Percentiles rank a stretch among this genome's conserved stretches.
Conservation (phyloP, 2,113 vertebrate species). For the Fregetta grallaria region DNA sequence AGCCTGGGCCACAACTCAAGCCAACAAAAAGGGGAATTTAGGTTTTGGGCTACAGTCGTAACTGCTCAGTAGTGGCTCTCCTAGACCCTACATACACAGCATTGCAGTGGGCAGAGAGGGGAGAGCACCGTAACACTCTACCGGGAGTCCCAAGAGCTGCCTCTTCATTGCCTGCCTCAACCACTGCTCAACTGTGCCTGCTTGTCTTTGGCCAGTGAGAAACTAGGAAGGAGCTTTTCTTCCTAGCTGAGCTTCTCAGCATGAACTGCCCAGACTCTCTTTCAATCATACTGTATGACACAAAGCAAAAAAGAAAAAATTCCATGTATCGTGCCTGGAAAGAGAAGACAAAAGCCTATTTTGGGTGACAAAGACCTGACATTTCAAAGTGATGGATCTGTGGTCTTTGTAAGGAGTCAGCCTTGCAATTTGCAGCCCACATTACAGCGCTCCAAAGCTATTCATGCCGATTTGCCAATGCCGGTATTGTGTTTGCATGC, state of each 20-base stretch:
- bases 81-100: not conserved
- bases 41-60: not conserved
- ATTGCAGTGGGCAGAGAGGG: not conserved
- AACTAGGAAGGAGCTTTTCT: not conserved
- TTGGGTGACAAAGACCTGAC: conserved; percentile 20
- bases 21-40: not conserved
- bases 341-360: conserved; percentile 44
- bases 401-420: conserved; percentile 34
- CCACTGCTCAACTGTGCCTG: not conserved
- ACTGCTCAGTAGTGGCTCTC: not conserved
- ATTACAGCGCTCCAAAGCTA: not conserved
- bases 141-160: not conserved
- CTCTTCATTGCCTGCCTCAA: not conserved
- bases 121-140: not conserved
- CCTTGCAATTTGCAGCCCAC: conserved; percentile 47
- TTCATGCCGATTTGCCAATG: not conserved
- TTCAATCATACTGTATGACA: not conserved
- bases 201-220: not conserved
- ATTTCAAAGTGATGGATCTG: conserved; percentile 47
- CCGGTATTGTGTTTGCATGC: not conserved
- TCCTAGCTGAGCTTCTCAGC: not conserved
- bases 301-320: not conserved
- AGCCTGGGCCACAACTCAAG: not conserved
- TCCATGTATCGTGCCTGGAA: not conserved
- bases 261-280: not conserved